These are phyloP conservation scores for Anoplophora glabripennis DNA, from an alignment of 1,140 invertebrate genomes.

Conservation along the genomic window DNA sequence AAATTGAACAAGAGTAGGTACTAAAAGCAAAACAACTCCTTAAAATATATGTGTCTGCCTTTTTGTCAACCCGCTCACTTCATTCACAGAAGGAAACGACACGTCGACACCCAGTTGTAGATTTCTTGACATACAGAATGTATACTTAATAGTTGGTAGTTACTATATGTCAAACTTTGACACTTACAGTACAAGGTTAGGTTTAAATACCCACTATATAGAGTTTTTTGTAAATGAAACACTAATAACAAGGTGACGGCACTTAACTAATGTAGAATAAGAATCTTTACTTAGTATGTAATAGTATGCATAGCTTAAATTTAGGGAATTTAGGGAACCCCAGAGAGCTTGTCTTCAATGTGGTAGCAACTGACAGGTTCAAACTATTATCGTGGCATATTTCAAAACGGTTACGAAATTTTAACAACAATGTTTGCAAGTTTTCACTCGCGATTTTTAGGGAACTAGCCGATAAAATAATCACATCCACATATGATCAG, in stretches of 20 bases:
- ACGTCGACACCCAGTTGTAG: slow-evolving; percentile 16
- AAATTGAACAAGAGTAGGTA: slow-evolving; percentile 2
- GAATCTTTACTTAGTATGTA: slow-evolving; percentile 41
- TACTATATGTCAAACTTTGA: slow-evolving; percentile 32
- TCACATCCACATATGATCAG: no score
- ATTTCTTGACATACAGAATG: slow-evolving; percentile 34
- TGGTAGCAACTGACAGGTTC: slow-evolving; percentile 45
- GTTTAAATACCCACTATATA: slow-evolving; percentile 44
- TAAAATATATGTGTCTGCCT: not conserved
- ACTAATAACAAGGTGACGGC: slow-evolving; percentile 46
- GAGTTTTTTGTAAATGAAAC: slow-evolving; percentile 45
- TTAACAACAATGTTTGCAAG: not conserved
- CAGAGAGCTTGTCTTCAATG: slow-evolving; percentile 41
- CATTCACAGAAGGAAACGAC: slow-evolving; percentile 7
- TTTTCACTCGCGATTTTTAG: no score
- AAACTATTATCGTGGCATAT: slow-evolving; percentile 40
- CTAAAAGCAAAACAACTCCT: no score
- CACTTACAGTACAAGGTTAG: slow-evolving; percentile 47
- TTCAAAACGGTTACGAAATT: slow-evolving; percentile 25
- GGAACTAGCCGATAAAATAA: not conserved
- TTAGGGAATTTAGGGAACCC: slow-evolving; percentile 28
- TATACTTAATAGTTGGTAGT: slow-evolving; percentile 41
- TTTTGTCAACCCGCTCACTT: slow-evolving; percentile 2
- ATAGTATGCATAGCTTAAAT: slow-evolving; percentile 39
- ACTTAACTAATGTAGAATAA: slow-evolving; percentile 39